phyloP scores from a whole-genome alignment of 1,140 invertebrate species.

The Maconellicoccus hirsutus region DNA sequence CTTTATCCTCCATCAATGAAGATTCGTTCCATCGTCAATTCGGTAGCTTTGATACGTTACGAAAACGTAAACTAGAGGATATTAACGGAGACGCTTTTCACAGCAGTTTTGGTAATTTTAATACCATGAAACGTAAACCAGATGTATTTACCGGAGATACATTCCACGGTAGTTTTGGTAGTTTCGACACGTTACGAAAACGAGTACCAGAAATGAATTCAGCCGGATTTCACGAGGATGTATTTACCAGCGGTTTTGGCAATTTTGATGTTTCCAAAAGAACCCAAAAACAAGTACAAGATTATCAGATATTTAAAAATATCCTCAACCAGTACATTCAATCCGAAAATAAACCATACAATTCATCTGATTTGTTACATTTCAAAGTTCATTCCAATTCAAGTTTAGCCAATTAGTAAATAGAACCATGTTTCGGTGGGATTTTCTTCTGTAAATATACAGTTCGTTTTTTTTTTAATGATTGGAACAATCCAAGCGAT shows the following conservation, averaged over 20 bases:
- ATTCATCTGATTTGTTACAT: neutral
- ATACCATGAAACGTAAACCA: constrained; percentile 34
- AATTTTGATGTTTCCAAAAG: constrained; percentile 35
- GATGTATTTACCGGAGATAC: constrained; percentile 23
- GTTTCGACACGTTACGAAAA: constrained; percentile 39
- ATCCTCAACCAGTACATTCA: neutral
- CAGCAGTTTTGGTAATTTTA: constrained; percentile 32
- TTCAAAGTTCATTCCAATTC: neutral
- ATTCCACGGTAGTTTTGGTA: constrained; percentile 36
- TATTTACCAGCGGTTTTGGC: constrained; percentile 39
- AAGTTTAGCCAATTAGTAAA: neutral
- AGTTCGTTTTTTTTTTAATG: neutral
- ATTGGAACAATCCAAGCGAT: neutral
- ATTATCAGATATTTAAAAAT: neutral
- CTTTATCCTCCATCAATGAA: neutral
- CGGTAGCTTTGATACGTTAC: constrained; percentile 30
- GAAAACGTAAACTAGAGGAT: neutral
- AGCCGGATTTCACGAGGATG: constrained; percentile 38
- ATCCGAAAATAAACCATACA: neutral
- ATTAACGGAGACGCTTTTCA: constrained; percentile 34
- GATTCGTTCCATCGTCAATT: neutral
- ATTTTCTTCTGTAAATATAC: neutral
- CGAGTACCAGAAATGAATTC: constrained; percentile 37
- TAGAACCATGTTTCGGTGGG: neutral
- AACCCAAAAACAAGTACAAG: neutral